Percentiles rank a stretch among this genome's conserved stretches.
Evolutionary conservation across 2,797 vertebrate genomes (phyloP).

Genomic region (Limosa lapponica): DNA sequence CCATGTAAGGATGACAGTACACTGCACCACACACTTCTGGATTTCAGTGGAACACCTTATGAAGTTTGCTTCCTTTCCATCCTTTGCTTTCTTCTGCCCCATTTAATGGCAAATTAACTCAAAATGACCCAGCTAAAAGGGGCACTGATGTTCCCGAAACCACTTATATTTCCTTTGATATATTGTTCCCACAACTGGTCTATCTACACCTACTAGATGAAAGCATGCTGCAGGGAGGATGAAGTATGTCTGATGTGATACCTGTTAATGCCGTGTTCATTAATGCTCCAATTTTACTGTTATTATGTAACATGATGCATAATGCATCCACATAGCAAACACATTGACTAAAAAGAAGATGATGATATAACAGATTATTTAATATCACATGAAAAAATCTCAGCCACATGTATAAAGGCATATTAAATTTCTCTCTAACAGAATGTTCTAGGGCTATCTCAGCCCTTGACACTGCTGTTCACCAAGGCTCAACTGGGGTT

Average conservation of each 20-base stretch:
- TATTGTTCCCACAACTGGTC: neutral
- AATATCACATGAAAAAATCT: neutral
- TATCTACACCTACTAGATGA: neutral
- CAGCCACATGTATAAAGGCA: accelerated
- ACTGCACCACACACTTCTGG: neutral
- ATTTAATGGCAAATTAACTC: neutral
- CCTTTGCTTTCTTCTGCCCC: neutral
- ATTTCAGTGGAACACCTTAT: neutral
- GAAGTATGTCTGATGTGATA: neutral
- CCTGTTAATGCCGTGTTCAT: neutral
- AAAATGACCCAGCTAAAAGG: neutral
- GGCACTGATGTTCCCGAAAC: neutral
- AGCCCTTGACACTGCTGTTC: neutral
- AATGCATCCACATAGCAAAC: neutral
- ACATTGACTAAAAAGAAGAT: neutral
- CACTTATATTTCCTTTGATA: neutral
- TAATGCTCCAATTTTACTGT: neutral
- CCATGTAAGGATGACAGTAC: neutral
- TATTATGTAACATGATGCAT: neutral
- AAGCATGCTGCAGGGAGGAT: neutral
- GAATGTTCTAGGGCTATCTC: neutral
- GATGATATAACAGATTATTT: neutral
- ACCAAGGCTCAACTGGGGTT: accelerated
- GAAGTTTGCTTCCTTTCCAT: neutral
- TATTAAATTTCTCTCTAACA: neutral